Evolutionary conservation across 2,113 vertebrate genomes (phyloP).

Genomic region (Setophaga petechia): DNA sequence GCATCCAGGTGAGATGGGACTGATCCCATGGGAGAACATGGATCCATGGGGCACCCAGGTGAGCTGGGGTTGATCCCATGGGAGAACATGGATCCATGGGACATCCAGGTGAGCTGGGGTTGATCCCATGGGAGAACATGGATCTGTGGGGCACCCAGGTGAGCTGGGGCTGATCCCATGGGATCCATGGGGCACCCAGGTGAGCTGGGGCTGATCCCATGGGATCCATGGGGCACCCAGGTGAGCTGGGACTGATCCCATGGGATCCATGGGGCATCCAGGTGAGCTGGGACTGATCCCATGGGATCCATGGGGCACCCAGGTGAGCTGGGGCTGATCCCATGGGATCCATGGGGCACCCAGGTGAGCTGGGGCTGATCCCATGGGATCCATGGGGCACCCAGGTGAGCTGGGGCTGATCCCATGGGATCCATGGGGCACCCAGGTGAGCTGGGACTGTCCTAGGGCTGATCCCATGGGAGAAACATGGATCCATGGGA

Average conservation of each 20-base stretch:
- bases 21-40: rapidly evolving
- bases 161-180: rapidly evolving
- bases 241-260: background rate
- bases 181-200: background rate
- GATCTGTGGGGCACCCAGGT: too few species aligned
- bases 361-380: background rate
- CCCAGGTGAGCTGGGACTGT: too few species aligned
- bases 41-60: rapidly evolving
- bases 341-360: rapidly evolving
- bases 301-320: too few species aligned
- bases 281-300: background rate
- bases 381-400: too few species aligned
- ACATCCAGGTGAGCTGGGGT: too few species aligned
- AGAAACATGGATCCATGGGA: rapidly evolving
- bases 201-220: background rate
- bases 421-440: too few species aligned
- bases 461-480: too few species aligned
- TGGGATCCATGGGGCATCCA: rapidly evolving
- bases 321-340: background rate
- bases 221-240: rapidly evolving
- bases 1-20: background rate
- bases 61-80: background rate
- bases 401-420: background rate
- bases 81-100: too few species aligned
- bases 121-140: rapidly evolving